These are phyloP conservation scores for Autographa pulchrina DNA, from an alignment of 2,888 invertebrate species.

Conservation along the genomic window DNA sequence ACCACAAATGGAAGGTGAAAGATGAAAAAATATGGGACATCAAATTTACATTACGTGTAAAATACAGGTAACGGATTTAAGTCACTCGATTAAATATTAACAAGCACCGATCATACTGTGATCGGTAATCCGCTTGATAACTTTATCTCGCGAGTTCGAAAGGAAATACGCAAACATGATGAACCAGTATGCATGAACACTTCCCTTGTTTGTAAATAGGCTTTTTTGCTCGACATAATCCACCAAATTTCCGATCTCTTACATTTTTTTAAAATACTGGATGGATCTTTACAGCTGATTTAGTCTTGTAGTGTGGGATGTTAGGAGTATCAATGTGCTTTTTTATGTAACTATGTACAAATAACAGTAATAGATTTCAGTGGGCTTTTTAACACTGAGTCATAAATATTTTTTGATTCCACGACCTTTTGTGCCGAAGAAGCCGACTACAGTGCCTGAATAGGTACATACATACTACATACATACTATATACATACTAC, in stretches of 20 bases:
- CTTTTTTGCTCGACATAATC: neutral
- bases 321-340: neutral
- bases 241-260: neutral
- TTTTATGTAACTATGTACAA: neutral
- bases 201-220: neutral
- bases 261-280: neutral
- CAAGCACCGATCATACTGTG: neutral
- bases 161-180: neutral
- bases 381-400: neutral
- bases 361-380: neutral
- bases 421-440: neutral
- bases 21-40: neutral
- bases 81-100: neutral
- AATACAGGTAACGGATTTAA: neutral
- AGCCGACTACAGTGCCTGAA: neutral
- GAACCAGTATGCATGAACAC: neutral
- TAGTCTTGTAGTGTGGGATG: neutral
- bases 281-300: neutral
- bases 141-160: neutral
- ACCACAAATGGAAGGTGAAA: neutral
- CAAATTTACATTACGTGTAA: neutral
- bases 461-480: too few species aligned
- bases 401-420: neutral
- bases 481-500: too few species aligned
- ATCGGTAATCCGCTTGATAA: slow-evolving; percentile 6